Evolutionary conservation across 2,888 invertebrate species (phyloP), one percentile per base, ranked within the genome.

Genomic region (Muschampia plurimacula): DNA sequence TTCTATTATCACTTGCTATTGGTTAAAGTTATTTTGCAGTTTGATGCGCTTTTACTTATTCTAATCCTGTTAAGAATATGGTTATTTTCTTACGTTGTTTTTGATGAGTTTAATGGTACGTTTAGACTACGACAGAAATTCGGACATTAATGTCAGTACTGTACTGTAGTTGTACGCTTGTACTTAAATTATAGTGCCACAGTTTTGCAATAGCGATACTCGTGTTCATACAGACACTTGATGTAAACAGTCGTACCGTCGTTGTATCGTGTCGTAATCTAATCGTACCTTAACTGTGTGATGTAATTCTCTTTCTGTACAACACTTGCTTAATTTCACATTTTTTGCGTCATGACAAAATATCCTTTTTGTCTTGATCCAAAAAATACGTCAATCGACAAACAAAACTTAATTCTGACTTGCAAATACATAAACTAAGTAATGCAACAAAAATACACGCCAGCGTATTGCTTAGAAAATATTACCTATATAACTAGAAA

Each of bases 401-500:
- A 32, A 28, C 10, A 13, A 13, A 59, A 15, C 59, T 13, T 59
- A 32, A 59, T 59, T 59, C 59, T 59, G 59, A 59, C 28, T 28
- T 28, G 6, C n/a, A 28, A 32, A 59, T 10, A 15, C 59, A 10
- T 10, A 9, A 13, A 46, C 4, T 46, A 7, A 12, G 2, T 2
- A 46, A 46, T 12, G 46, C 46, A 12, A 46, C 46, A 36, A 57
- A n/a, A n/a, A n/a, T n/a, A n/a, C n/a, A n/a, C n/a, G n/a, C n/a
- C n/a, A n/a, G n/a, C n/a, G n/a, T n/a, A n/a, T n/a, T n/a, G n/a
- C n/a, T n/a, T n/a, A n/a, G n/a, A n/a, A n/a, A n/a, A n/a, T n/a
- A n/a, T n/a, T n/a, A n/a, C n/a, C n/a, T n/a, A n/a, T 60, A 49
- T 68, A 68, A 72, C 67, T 72, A 68, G 72, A 67, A 44, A 32